Base-by-base conservation (phyloP, 2,888 invertebrate genomes). In the Caenorhabditis macrosperma region DNA sequence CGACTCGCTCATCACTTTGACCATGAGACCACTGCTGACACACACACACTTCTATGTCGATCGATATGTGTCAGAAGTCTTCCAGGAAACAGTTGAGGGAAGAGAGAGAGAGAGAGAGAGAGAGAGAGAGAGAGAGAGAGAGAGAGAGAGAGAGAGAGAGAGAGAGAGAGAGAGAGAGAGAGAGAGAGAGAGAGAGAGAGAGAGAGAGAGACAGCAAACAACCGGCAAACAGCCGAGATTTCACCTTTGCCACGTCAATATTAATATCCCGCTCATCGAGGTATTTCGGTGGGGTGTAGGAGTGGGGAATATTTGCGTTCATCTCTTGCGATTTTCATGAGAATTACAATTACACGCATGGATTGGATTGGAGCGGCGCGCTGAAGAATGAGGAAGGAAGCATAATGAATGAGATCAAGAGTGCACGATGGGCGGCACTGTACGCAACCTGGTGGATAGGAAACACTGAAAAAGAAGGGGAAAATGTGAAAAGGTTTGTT, bases 291-390 rank as follows among this genome's bases (percentile, higher is more conserved):
- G 4, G 15, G 30, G 54, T 6, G 50, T 7, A 4, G n/a, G 17
- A 20, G 9, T 2, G 15, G 17, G 67, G 55, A 63, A 71, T 71
- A 71, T 71, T 71, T 71, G 63, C 61, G 71, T 63, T 71, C 61
- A 24, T 57, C 41, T 54, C 20, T 15, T 41, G 24, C 15, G 50
- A 38, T 38, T 52, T 64, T 15, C 30, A 38, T 59, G 35, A 2
- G 35, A 67, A 50, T 17, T 69, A n/a, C n/a, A n/a, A 33, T 63
- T 20, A 46, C 46, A 71, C 61, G 71, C 71, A 63, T 71, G 61
- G 63, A 63, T 71, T 69, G 52, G 59, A 60, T 52, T 69, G 54
- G 59, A 61, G 54, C 33, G 63, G 28, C 20, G 17, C 17, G 30
- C 57, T 2, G 46, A 46, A 57, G 50, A 28, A 26, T 17, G 20